Base-by-base conservation (phyloP, 2,113 vertebrate genomes). In the Siniperca chuatsi region DNA sequence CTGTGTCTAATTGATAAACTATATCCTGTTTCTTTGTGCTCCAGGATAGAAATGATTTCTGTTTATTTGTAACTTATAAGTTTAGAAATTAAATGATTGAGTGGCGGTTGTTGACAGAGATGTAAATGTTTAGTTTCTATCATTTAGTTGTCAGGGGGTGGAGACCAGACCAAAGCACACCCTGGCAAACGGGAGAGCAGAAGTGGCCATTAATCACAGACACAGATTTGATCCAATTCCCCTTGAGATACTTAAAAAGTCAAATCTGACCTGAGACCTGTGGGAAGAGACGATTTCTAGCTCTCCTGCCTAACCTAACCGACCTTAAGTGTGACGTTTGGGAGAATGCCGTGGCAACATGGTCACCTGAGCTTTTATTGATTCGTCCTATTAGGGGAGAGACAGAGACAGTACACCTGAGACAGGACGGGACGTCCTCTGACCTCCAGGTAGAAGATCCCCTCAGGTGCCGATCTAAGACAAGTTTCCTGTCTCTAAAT, bases 1-100 rank as follows among this genome's bases (percentile, higher is more conserved):
- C 82, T 89, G 90, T 94, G 82, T 94, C 86, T 87, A 85, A 89
- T 84, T 90, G 85, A 92, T 91, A 25, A 86, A 84, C 79, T 85
- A 44, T 83, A 83, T 90, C 82, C 80, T 92, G 78, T 87, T 82
- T 89, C 67, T 87, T 89, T 87, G 77, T 85, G 84, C 79, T 81
- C 54, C 83, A 89, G 80, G 90, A 87, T 86, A 66, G 83, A 92
- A 85, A 68, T 79, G 5, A 33, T 71, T 94, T 90, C 83, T 89
- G 81, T 94, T 90, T 76, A 71, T 93, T 91, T 90, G 85, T 93
- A 90, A 87, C 20, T 90, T 90, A 83, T 92, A 29, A 73, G 67
- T 90, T 90, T 89, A 87, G 81, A 92, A 73, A 89, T 87, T 50
- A 79, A 83, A 79, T 75, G 64, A 72, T 75, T 77, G 83, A 89